Evolutionary conservation across 2,113 vertebrate species (phyloP).

Genomic region (Platycercus adscitus): DNA sequence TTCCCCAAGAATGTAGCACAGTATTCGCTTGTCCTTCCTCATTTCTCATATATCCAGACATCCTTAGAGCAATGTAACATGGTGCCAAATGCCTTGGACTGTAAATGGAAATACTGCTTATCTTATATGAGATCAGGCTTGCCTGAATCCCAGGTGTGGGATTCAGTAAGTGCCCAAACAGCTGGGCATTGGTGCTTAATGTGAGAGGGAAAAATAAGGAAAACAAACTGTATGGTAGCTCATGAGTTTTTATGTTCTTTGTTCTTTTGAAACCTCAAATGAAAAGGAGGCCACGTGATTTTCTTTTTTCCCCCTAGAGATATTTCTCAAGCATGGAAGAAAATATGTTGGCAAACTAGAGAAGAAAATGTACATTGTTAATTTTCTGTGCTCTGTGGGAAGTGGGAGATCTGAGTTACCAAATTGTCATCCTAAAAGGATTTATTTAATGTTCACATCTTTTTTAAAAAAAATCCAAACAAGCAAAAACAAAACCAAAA

Average conservation of each 20-base stretch:
- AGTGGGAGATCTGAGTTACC: neutral
- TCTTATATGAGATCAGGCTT: neutral
- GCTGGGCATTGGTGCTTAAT: neutral
- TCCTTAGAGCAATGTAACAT: neutral
- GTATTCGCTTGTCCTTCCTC: neutral
- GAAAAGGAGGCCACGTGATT: neutral
- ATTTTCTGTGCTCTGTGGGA: neutral
- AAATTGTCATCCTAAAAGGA: neutral
- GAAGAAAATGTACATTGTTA: neutral
- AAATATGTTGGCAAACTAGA: neutral
- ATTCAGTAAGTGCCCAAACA: neutral
- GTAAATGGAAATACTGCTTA: neutral
- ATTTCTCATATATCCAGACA: neutral
- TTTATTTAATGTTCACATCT: neutral
- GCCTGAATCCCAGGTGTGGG: neutral
- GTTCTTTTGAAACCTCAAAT: neutral
- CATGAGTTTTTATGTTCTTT: neutral
- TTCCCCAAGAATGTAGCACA: neutral
- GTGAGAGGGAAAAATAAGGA: neutral
- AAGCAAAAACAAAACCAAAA: neutral
- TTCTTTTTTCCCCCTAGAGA: neutral
- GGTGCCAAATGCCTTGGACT: neutral
- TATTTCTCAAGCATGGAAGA: neutral
- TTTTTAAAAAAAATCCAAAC: neutral
- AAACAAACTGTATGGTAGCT: neutral